Evolutionary conservation across 2,113 vertebrate species (phyloP).

Genomic region (Hyperopisus bebe): DNA sequence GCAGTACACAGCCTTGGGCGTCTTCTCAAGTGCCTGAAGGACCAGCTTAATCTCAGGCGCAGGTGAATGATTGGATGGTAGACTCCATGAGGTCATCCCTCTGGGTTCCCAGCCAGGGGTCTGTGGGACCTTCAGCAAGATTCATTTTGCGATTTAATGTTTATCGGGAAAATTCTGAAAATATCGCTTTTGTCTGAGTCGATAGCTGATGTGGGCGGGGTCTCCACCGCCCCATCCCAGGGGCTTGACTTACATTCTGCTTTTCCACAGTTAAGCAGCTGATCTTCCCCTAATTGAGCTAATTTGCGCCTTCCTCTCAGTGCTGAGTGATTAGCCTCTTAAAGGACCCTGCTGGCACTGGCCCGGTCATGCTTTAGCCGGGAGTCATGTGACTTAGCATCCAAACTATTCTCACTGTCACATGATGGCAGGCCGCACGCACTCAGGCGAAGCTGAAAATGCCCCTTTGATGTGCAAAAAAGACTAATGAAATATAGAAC

Average conservation of each 20-base stretch:
- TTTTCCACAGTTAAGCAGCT: not conserved
- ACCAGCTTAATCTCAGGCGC: not conserved
- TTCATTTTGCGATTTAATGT: not conserved
- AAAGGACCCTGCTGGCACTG: not conserved
- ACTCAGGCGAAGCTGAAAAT: not conserved
- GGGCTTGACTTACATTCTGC: not conserved
- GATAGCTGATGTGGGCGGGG: not conserved
- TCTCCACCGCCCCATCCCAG: not conserved
- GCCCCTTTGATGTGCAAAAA: not conserved
- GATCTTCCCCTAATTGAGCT: not conserved
- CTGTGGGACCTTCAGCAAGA: not conserved
- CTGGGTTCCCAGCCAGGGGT: not conserved
- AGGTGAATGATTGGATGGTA: not conserved
- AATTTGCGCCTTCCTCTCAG: not conserved
- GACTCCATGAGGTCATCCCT: not conserved
- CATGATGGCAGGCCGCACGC: not conserved
- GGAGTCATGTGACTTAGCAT: not conserved
- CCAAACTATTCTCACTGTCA: not conserved
- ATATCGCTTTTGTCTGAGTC: not conserved
- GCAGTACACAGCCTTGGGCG: not conserved
- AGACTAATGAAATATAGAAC: not conserved
- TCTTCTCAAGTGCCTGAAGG: not conserved
- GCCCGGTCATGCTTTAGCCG: not conserved
- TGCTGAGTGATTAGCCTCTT: not conserved
- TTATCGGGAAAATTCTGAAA: not conserved